Evolutionary conservation across 2,113 vertebrate species (phyloP), one percentile per base, ranked within the genome.

Genomic region (Clupea harengus): DNA sequence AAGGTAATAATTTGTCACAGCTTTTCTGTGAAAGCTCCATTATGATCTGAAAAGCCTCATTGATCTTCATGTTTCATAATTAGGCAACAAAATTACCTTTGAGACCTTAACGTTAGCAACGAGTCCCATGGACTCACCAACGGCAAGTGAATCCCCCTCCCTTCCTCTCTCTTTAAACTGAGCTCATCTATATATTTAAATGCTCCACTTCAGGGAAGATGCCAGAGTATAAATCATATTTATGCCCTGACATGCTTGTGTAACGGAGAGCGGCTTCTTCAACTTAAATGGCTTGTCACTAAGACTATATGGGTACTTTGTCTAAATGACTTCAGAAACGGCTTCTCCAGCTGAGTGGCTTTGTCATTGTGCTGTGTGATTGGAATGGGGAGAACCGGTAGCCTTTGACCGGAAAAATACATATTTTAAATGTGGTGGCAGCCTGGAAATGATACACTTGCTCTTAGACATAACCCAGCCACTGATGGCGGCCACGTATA

Each of bases 131-230:
- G 72, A 15, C 32, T 32, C 28, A 5, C 13, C 72, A 17, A 39
- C 13, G 28, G 25, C 39, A 78, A 39, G 17, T 78, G 3, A 78
- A 39, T 32, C 72, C 72, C 72, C 72, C 32, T 78, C 25, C 28
- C 72, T 5, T 20, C 32, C 72, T 44, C 10, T 78, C 32, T 32
- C 28, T 39, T 11, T 39, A 39, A 39, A 39, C 39, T 15, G 72
- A 78, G 72, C 72, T 78, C 72, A 78, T 78, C 72, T 78, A 78
- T 78, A 78, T 78, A 78, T 85, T 52, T 85, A 85, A 84, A 78
- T 85, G 46, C 72, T 78, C 72, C 25, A 78, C 45, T 64, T 18
- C 64, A 15, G 57, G 60, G 46, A 28, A 39, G 60, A 84, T 32
- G 83, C n/a, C 11, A n/a, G 64, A 25, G 20, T 6, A 83, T 85